These are phyloP conservation scores for Myiozetetes cayanensis DNA, from an alignment of 2,113 vertebrate genomes.

Conservation along the genomic window DNA sequence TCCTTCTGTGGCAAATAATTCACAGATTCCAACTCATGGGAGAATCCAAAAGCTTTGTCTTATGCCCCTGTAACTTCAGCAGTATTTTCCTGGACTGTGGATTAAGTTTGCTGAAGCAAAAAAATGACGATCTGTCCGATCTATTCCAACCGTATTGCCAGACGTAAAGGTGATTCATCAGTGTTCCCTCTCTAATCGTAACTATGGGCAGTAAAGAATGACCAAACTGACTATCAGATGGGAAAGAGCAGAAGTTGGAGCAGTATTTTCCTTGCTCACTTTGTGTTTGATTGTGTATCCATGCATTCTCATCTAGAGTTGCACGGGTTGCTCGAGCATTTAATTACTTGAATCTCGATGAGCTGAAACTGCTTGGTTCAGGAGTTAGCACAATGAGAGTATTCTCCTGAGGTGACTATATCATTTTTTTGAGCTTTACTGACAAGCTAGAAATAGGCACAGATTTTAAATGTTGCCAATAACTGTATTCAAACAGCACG, in stretches of 20 bases:
- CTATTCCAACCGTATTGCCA: not conserved
- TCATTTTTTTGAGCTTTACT: constrained; percentile 13
- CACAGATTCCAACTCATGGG: not conserved
- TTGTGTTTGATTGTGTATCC: not conserved
- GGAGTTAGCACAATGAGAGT: constrained; percentile 22
- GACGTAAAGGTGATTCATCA: constrained; percentile 8
- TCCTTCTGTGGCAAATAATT: not conserved
- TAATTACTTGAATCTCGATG: constrained; percentile 56
- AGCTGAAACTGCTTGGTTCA: constrained; percentile 36
- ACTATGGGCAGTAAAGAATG: constrained; percentile 39
- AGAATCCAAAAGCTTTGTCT: constrained; percentile 1
- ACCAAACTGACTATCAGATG: constrained; percentile 30
- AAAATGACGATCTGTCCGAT: not conserved
- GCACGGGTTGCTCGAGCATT: constrained; percentile 29
- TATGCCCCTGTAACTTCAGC: not conserved
- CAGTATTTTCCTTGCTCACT: not conserved
- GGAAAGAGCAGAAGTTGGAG: constrained; percentile 9
- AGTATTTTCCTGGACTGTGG: not conserved
- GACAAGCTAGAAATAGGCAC: not conserved
- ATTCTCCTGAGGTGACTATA: not conserved
- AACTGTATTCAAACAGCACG: not conserved
- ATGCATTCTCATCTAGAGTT: not conserved
- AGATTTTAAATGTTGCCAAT: constrained; percentile 8
- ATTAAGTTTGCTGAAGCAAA: constrained; percentile 55
- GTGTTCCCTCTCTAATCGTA: not conserved